Evolutionary conservation across 2,113 vertebrate genomes (phyloP).

Genomic region (Vidua chalybeata): DNA sequence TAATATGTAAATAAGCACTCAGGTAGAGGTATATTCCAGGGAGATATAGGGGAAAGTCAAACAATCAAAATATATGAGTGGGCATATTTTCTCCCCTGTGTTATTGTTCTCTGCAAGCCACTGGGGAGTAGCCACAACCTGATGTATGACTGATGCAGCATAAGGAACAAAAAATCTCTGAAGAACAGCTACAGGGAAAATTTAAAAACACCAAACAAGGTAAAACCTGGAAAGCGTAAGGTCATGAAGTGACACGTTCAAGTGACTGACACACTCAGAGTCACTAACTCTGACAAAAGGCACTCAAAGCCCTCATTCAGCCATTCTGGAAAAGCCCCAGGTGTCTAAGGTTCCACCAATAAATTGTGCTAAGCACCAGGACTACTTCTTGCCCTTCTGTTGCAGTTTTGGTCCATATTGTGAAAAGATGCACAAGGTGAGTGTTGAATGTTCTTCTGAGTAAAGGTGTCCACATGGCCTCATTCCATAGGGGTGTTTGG

Average conservation of each 20-base stretch:
- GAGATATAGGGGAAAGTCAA: slow-evolving; percentile 31
- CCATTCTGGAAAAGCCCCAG: not conserved
- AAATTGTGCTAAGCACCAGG: not conserved
- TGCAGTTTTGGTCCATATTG: not conserved
- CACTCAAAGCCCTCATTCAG: not conserved
- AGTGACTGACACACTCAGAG: not conserved
- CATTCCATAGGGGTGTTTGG: not conserved
- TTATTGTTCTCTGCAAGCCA: slow-evolving; percentile 60
- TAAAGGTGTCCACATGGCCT: not conserved
- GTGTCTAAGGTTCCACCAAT: not conserved
- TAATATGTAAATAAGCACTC: slow-evolving; percentile 64
- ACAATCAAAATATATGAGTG: slow-evolving; percentile 59
- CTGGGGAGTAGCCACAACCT: slow-evolving; percentile 33
- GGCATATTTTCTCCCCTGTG: slow-evolving; percentile 55
- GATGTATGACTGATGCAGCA: slow-evolving; percentile 45
- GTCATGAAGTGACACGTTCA: not conserved
- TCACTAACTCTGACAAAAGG: not conserved
- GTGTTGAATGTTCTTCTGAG: not conserved
- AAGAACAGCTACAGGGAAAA: slow-evolving; percentile 23
- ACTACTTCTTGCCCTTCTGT: not conserved
- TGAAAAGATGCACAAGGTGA: not conserved
- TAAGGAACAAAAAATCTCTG: slow-evolving; percentile 10
- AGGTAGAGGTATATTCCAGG: slow-evolving; percentile 40
- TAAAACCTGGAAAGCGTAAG: not conserved
- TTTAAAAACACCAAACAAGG: not conserved